Percentiles rank a stretch among this genome's conserved stretches.
Conservation (phyloP, 2,888 invertebrate genomes). For the Halictus ligatus region DNA sequence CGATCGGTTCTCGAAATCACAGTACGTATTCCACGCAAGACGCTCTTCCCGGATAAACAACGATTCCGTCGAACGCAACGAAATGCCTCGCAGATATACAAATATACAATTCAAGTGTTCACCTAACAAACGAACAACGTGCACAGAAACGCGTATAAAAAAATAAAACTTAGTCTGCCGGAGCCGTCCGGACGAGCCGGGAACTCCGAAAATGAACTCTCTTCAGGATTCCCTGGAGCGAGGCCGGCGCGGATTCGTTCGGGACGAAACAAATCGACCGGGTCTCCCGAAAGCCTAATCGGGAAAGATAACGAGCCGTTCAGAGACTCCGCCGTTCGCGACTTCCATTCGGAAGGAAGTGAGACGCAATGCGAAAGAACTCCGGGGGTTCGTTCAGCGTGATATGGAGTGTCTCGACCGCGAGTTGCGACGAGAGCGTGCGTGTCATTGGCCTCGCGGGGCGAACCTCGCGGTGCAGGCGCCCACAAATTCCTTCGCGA, state of each 20-base stretch:
- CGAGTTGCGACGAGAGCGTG: neutral
- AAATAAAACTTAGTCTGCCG: neutral
- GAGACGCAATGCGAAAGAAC: neutral
- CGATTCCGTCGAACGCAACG: slow-evolving; percentile 8
- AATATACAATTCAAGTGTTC: slow-evolving; percentile 23
- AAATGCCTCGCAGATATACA: slow-evolving; percentile 15
- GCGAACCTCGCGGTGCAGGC: neutral
- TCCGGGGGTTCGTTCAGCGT: neutral
- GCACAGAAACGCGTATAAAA: slow-evolving; percentile 8
- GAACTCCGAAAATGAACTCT: neutral
- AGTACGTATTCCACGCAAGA: slow-evolving; percentile 69
- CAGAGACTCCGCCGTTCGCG: neutral
- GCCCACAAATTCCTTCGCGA: neutral
- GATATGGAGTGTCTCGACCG: slow-evolving; percentile 46
- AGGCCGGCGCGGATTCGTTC: neutral
- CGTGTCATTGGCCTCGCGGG: neutral
- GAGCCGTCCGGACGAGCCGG: neutral
- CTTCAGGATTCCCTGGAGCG: neutral
- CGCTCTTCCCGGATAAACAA: slow-evolving; percentile 34
- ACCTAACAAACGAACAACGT: neutral
- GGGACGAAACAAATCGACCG: neutral
- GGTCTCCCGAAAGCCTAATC: neutral
- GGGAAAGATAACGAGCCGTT: neutral
- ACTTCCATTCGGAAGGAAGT: neutral
- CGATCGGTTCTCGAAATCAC: slow-evolving; percentile 70